Conservation (phyloP, 2,797 vertebrate genomes). For the Oceanodroma leucorhoa region DNA sequence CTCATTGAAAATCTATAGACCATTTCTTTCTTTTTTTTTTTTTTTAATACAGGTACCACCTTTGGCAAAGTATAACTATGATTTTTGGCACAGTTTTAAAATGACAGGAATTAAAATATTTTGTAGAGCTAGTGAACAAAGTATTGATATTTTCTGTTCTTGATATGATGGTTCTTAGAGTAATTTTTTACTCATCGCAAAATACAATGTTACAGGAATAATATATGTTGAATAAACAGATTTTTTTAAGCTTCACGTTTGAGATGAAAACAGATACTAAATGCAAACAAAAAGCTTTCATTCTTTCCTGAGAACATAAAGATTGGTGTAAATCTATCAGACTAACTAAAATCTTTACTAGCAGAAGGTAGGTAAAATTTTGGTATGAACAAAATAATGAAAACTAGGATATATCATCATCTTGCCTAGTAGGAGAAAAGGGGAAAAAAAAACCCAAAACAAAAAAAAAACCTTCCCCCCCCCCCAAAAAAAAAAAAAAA, state of each 20-base stretch:
- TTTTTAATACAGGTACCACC: background rate
- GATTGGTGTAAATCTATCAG: background rate
- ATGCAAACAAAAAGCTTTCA: background rate
- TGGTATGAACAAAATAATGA: background rate
- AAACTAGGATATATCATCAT: background rate
- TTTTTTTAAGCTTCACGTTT: background rate
- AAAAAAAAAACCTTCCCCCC: rapidly evolving
- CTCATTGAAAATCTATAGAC: background rate
- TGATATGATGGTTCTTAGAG: background rate
- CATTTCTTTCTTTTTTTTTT: background rate
- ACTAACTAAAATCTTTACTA: background rate
- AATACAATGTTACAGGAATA: background rate
- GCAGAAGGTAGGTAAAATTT: background rate
- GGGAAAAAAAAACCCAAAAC: background rate
- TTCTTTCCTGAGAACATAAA: background rate
- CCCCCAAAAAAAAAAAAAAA: rapidly evolving
- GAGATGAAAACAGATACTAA: background rate
- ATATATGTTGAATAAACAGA: background rate
- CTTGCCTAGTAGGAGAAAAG: background rate
- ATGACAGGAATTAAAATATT: background rate
- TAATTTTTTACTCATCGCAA: background rate
- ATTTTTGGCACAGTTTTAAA: background rate
- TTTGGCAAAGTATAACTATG: background rate
- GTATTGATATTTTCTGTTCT: background rate
- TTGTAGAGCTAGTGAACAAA: background rate